phyloP scores from a whole-genome alignment of 1,140 invertebrate genomes.

The Achatina immaculata region DNA sequence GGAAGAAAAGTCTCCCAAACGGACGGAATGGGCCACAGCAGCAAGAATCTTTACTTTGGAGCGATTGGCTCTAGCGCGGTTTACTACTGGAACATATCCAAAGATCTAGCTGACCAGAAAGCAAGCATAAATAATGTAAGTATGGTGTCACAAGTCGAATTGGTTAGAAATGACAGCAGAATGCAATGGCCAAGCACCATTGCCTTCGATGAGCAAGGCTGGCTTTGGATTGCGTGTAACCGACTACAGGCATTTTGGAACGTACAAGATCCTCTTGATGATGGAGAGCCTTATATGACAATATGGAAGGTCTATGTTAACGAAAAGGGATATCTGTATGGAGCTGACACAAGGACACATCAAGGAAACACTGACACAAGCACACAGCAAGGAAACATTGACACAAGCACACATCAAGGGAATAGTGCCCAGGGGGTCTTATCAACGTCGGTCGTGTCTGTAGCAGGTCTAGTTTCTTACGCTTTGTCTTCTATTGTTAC shows the following conservation, averaged over 20 bases:
- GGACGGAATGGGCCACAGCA: neutral
- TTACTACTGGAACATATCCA: slow-evolving; percentile 12
- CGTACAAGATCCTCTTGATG: slow-evolving; percentile 11
- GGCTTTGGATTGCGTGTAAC: slow-evolving; percentile 23
- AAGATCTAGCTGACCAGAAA: neutral
- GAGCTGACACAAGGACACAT: neutral
- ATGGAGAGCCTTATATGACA: neutral
- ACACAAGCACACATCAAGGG: neutral
- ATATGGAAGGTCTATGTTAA: slow-evolving; percentile 3
- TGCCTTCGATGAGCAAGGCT: slow-evolving; percentile 12
- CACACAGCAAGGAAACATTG: too few relatives aligned
- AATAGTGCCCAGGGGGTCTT: neutral
- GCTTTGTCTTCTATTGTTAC: too few relatives aligned
- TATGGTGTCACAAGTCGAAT: neutral
- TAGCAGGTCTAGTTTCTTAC: too few relatives aligned
- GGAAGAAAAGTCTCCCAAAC: slow-evolving; percentile 6
- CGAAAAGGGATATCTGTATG: slow-evolving; percentile 33
- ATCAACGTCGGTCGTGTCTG: too few relatives aligned
- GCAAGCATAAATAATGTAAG: neutral
- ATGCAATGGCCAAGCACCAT: slow-evolving; percentile 25
- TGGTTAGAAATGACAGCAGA: slow-evolving; percentile 13
- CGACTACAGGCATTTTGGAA: slow-evolving; percentile 8
- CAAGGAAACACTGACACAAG: neutral
- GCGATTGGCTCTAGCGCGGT: neutral
- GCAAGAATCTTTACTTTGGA: neutral